These are phyloP conservation scores for Exaiptasia diaphana DNA, from an alignment of 64 coral and sea anemone species.

Conservation along the genomic window DNA sequence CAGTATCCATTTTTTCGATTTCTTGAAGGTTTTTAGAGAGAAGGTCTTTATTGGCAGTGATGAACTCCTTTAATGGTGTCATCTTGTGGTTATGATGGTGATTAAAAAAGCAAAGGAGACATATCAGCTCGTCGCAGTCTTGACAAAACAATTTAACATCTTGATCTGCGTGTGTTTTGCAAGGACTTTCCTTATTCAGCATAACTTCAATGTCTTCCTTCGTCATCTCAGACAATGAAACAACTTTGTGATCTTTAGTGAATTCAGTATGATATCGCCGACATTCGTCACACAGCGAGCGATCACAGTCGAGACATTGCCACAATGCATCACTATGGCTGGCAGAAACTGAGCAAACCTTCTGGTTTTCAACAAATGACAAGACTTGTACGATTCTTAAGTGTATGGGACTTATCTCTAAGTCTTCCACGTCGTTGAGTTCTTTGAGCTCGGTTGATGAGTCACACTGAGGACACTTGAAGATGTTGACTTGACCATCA, in stretches of 20 bases:
- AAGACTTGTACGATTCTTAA: background rate
- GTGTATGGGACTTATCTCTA: background rate
- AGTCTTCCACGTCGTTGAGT: background rate
- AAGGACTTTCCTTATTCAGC: background rate
- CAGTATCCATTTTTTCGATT: too few species aligned
- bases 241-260: background rate
- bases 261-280: background rate
- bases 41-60: too few species aligned
- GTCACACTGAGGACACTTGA: too few species aligned
- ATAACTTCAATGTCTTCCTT: background rate
- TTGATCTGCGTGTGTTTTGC: background rate
- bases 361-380: background rate
- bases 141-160: background rate
- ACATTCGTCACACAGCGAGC: constrained; percentile 14
- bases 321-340: background rate
- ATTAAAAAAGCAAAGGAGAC: too few species aligned
- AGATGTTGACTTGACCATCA: background rate
- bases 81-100: too few species aligned
- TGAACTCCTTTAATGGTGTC: too few species aligned
- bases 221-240: background rate
- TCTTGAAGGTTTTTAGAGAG: too few species aligned
- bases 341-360: background rate
- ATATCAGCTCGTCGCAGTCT: background rate
- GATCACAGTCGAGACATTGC: background rate
- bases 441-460: background rate